Conservation (phyloP, 2,797 vertebrate species). For the Amblyopsis hoosieri region DNA sequence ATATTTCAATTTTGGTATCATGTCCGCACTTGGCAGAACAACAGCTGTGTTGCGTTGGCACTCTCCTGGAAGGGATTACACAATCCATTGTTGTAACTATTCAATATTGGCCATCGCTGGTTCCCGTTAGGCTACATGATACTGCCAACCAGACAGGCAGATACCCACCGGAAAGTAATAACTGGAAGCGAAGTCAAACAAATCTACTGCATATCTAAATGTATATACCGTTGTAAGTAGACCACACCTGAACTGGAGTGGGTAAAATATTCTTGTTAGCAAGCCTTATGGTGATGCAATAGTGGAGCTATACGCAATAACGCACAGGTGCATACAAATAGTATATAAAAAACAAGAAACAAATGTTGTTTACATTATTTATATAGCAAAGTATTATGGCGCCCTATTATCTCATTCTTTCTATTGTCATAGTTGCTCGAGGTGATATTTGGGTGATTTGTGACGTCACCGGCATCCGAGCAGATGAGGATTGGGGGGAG, state of each 20-base stretch:
- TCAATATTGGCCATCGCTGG: conserved; percentile 34
- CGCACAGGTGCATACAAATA: too few relatives aligned
- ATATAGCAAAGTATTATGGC: conserved; percentile 11
- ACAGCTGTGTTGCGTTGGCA: conserved; percentile 10
- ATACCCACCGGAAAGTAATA: conserved; percentile 13
- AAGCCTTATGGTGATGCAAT: too few relatives aligned
- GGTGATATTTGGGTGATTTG: conserved; percentile 53
- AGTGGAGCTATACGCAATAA: too few relatives aligned
- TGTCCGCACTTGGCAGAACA: conserved; percentile 18
- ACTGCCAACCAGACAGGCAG: not conserved
- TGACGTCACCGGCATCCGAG: conserved; percentile 6
- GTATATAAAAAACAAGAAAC: too few relatives aligned
- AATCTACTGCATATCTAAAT: not conserved
- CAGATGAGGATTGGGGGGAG: not conserved
- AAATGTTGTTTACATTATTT: too few relatives aligned
- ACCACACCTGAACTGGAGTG: too few relatives aligned
- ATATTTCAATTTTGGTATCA: conserved; percentile 1
- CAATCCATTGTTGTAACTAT: conserved; percentile 38
- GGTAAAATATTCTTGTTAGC: too few relatives aligned
- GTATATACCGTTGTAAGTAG: too few relatives aligned
- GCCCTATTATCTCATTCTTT: not conserved
- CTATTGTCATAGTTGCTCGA: conserved; percentile 16
- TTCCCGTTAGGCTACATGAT: conserved; percentile 23
- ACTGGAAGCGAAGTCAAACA: conserved; percentile 3
- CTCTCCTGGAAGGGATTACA: conserved; percentile 27